Evolutionary conservation across 2,888 invertebrate genomes (phyloP).

Genomic region (Limnephilus rhombicus): DNA sequence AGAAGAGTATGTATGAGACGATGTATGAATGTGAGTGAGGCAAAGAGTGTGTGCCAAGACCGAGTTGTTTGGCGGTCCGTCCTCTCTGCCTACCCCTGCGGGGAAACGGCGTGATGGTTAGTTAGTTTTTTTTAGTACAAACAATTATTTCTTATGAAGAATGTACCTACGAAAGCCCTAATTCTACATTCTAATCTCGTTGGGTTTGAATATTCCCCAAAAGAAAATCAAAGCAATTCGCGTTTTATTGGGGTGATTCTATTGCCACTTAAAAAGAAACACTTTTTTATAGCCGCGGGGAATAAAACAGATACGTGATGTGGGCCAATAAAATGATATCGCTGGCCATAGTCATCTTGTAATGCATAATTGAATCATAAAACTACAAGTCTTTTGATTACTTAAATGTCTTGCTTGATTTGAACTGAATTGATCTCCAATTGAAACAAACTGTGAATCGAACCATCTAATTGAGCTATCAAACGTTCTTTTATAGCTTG

Average conservation of each 20-base stretch:
- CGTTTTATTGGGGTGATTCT: constrained; percentile 17
- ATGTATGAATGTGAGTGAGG: no score
- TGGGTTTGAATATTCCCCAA: not conserved
- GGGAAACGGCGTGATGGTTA: no score
- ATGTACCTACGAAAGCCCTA: not conserved
- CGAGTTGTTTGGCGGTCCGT: no score
- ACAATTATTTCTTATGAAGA: not conserved
- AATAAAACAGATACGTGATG: constrained; percentile 18
- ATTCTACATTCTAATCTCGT: not conserved
- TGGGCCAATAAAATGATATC: constrained; percentile 37
- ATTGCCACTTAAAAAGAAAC: constrained; percentile 23
- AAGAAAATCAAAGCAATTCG: constrained; percentile 15
- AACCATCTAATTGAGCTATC: not conserved
- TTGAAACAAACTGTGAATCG: not conserved
- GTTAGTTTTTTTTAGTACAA: no score
- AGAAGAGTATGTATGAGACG: no score
- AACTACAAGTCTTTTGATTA: constrained; percentile 11
- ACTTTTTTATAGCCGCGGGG: not conserved
- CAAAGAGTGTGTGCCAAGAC: no score
- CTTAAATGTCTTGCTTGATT: not conserved
- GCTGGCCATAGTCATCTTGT: not conserved
- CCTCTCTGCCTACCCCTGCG: no score
- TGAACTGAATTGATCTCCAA: not conserved
- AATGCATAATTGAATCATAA: constrained; percentile 28
- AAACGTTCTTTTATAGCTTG: not conserved